Evolutionary conservation across 2,113 vertebrate species (phyloP), one percentile per base, ranked within the genome.

Genomic region (Salvelinus alpinus): DNA sequence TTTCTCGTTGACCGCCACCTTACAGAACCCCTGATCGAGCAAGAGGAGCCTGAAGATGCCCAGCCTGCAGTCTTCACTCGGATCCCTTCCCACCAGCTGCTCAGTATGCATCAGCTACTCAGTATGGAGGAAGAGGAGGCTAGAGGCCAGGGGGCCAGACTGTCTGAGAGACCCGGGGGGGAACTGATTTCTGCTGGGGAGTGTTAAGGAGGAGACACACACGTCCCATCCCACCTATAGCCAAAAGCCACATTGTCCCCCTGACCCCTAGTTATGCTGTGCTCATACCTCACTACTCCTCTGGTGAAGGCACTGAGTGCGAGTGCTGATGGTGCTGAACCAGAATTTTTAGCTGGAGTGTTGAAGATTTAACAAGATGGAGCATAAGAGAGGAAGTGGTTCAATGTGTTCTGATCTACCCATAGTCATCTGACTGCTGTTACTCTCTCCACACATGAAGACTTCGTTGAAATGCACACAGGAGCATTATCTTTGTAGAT

Each of bases 141-240:
- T 47, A 88, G 87, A 70, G 79, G 82, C 68, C 78, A 86, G 13
- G 82, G 88, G 68, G 86, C 88, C 82, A 86, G 91, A 73, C 88
- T 94, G 57, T 86, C 90, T 25, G 87, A 88, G 83, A 88, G 92
- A 82, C 81, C 92, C 0, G 92, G 88, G 27, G 93, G 88, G 31
- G 93, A 94, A 80, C 91, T 94, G 67, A 94, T 94, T 11, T 82
- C 90, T 16, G 94, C 94, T 24, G 93, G 92, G 71, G 92, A 94
- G 84, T 94, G 93, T 84, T 94, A 79, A 93, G 84, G 76, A 34
- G 70, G 34, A 22, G 77, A 18, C 44, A 47, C 59, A 68, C 16
- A 54, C 60, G 71, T 60, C 12, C 3, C 9, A 22, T 12, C 31
- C 25, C 65, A 74, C 73, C 73, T 74, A 84, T 75, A 84, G 34